phyloP scores from a whole-genome alignment of 2,888 invertebrate genomes.

The Tenthredo scrophulariae region DNA sequence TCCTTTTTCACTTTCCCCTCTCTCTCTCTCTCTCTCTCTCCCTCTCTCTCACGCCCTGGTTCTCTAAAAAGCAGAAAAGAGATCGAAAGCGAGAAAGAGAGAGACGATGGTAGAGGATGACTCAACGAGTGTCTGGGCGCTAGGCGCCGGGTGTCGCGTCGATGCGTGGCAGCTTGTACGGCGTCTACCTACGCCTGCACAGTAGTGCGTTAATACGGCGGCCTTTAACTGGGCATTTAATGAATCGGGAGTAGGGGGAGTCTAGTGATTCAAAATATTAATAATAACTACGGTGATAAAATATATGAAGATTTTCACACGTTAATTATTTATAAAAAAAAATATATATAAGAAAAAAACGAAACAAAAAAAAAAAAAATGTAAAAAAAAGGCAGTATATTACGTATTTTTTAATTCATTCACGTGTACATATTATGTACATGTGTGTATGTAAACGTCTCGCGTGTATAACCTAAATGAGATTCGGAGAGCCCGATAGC shows the following conservation, averaged over 20 bases:
- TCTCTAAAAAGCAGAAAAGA: conserved; percentile 20
- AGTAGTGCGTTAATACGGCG: background rate
- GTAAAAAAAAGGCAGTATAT: background rate
- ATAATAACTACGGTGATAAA: background rate
- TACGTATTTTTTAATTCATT: background rate
- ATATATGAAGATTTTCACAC: background rate
- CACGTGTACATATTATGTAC: no score
- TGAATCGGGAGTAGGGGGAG: background rate
- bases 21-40: conserved; percentile 47
- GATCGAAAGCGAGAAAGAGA: conserved; percentile 25
- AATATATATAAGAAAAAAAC: background rate
- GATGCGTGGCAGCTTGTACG: conserved; percentile 14
- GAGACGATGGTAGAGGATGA: conserved; percentile 21
- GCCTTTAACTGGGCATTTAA: conserved; percentile 1
- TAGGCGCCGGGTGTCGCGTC: conserved; percentile 52
- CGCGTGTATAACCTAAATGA: background rate
- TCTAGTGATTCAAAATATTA: background rate
- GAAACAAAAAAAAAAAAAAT: no score
- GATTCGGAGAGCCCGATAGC: background rate
- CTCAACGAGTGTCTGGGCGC: conserved; percentile 44
- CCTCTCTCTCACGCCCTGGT: conserved; percentile 29
- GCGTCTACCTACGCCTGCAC: conserved; percentile 3
- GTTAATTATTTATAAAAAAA: background rate
- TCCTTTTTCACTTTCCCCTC: conserved; percentile 34
- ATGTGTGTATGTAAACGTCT: no score